Evolutionary conservation across 2,797 vertebrate species (phyloP).

Genomic region (Ataeniobius toweri): DNA sequence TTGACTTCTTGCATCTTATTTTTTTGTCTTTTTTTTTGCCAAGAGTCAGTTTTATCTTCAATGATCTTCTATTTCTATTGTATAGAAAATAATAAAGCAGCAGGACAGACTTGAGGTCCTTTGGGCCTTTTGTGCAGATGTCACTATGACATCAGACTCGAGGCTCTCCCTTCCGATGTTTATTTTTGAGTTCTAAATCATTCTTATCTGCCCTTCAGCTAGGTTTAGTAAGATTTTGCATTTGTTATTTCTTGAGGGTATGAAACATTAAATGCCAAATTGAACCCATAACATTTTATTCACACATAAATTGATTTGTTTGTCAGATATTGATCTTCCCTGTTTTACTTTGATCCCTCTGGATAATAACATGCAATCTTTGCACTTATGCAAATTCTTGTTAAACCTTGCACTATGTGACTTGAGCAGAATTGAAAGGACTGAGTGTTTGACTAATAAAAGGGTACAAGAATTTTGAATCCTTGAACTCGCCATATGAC

Average conservation of each 20-base stretch:
- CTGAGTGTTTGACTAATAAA: constrained; percentile 55
- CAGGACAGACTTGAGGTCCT: constrained; percentile 73
- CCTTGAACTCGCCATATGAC: constrained; percentile 51
- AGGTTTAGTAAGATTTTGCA: constrained; percentile 81
- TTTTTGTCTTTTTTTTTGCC: constrained; percentile 55
- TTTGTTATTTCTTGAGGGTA: constrained; percentile 78
- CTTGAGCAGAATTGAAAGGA: constrained; percentile 57
- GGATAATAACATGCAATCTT: constrained; percentile 74
- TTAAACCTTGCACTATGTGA: constrained; percentile 76
- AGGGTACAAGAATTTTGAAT: constrained; percentile 46
- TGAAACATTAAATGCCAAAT: constrained; percentile 71
- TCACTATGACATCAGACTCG: constrained; percentile 81
- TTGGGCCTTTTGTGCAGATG: constrained; percentile 73
- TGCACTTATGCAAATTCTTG: constrained; percentile 78
- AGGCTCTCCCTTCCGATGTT: constrained; percentile 74
- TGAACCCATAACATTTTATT: constrained; percentile 72
- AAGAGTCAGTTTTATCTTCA: constrained; percentile 79
- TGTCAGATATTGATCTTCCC: constrained; percentile 54
- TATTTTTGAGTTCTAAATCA: constrained; percentile 77
- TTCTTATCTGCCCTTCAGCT: constrained; percentile 74
- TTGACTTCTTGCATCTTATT: constrained; percentile 70
- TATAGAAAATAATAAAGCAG: constrained; percentile 82
- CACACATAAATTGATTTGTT: constrained; percentile 61
- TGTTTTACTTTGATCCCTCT: constrained; percentile 67
- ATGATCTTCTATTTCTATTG: constrained; percentile 83